Percentiles rank a stretch among this genome's conserved stretches.
These are phyloP conservation scores for Petromus typicus DNA, from an alignment of 2,113 vertebrate genomes.

Conservation along the genomic window DNA sequence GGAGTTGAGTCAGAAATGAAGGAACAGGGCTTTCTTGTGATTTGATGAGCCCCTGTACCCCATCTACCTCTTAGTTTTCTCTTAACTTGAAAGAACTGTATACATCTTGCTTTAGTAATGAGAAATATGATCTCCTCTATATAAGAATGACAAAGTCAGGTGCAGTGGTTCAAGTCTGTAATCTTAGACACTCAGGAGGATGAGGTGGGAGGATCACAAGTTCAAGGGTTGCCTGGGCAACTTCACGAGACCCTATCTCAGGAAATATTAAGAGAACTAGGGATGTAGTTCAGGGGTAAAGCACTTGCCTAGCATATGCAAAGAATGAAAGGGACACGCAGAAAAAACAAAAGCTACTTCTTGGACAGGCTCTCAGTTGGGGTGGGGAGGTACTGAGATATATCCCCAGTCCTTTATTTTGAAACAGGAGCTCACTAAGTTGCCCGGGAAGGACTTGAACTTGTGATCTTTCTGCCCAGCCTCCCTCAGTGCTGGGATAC, in stretches of 20 bases:
- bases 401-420: background rate
- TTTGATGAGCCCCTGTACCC: background rate
- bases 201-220: background rate
- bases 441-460: background rate
- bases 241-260: background rate
- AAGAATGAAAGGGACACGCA: background rate
- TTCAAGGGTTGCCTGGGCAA: background rate
- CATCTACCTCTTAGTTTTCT: background rate
- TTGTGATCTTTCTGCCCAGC: background rate
- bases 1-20: background rate
- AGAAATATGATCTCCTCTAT: constrained; percentile 2
- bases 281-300: background rate
- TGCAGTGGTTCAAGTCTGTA: background rate
- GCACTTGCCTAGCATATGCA: background rate
- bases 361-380: background rate
- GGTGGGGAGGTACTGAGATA: too few species aligned
- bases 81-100: background rate
- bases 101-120: constrained; percentile 28
- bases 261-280: background rate
- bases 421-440: background rate
- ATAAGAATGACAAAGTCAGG: background rate
- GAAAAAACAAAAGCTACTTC: constrained; percentile 24
- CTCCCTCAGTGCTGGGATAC: background rate
- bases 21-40: background rate
- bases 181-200: background rate